phyloP scores from a whole-genome alignment of 2,888 invertebrate species.

The Tridacna gigas region DNA sequence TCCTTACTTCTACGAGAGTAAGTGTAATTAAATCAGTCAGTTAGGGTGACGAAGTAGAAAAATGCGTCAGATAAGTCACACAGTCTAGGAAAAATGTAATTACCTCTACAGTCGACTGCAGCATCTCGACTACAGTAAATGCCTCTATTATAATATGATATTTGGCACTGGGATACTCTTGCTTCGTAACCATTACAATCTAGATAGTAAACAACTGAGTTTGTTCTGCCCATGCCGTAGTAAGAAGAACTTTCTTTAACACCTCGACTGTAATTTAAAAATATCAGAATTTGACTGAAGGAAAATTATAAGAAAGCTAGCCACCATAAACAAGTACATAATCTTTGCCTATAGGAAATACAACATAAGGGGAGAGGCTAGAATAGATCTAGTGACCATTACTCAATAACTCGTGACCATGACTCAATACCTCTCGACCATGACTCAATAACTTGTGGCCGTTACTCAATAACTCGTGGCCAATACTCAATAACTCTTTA shows the following conservation, averaged over 20 bases:
- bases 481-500: too few relatives aligned
- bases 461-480: too few relatives aligned
- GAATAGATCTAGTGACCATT: neutral
- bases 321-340: too few relatives aligned
- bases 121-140: neutral
- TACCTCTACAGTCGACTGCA: too few relatives aligned
- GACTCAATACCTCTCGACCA: neutral
- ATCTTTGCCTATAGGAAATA: too few relatives aligned
- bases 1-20: too few relatives aligned
- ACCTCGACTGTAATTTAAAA: neutral
- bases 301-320: neutral
- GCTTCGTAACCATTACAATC: constrained; percentile 18
- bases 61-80: too few relatives aligned
- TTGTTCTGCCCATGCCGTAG: constrained; percentile 1
- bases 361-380: neutral
- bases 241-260: neutral
- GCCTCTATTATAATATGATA: neutral
- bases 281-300: neutral
- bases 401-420: neutral
- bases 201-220: neutral
- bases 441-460: neutral
- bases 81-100: too few relatives aligned
- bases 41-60: too few relatives aligned
- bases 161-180: neutral
- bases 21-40: too few relatives aligned